Percentiles rank a stretch among this genome's conserved stretches.
Evolutionary conservation across 1,140 invertebrate genomes (phyloP).

Genomic region (Proctacanthus coquilletti): DNA sequence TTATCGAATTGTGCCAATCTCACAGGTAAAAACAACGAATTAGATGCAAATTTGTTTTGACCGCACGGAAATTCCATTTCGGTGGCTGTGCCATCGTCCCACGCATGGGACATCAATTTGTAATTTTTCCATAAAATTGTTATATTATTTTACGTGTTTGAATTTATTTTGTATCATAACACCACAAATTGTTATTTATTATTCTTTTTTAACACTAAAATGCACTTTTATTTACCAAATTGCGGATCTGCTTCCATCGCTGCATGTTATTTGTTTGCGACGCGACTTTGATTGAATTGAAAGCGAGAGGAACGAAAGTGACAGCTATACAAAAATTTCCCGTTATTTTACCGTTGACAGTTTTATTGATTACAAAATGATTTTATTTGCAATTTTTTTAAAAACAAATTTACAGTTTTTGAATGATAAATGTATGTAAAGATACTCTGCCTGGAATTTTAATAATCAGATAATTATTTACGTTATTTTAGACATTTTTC

Average conservation of each 20-base stretch:
- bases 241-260: not conserved
- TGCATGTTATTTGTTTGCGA: conserved; percentile 1
- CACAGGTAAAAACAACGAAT: no score
- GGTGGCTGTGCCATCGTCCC: not conserved
- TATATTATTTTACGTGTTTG: not conserved
- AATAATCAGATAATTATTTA: no score
- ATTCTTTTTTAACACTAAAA: not conserved
- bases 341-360: no score
- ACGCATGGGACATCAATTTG: not conserved
- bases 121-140: not conserved
- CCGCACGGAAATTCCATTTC: no score
- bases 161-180: not conserved
- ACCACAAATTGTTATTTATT: not conserved
- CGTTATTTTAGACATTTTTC: no score
- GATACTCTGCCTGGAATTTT: no score
- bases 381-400: no score
- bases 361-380: no score
- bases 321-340: not conserved
- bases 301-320: not conserved
- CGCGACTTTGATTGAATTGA: not conserved
- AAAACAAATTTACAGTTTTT: no score
- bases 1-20: no score
- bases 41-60: no score
- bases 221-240: not conserved
- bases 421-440: no score